Conservation (phyloP, 2,888 invertebrate genomes). For the Drosophila birchii region DNA sequence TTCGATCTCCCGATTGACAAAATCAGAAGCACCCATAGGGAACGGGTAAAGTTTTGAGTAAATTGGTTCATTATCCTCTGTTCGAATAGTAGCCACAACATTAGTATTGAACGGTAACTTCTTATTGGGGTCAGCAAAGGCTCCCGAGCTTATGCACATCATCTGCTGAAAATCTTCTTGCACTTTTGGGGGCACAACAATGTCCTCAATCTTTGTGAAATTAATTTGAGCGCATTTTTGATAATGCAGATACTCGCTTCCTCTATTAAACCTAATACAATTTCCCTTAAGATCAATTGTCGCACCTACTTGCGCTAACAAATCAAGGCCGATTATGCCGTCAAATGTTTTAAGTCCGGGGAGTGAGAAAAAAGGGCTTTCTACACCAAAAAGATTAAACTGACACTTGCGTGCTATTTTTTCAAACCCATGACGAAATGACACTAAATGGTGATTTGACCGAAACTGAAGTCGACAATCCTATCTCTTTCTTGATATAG, state of each 20-base stretch:
- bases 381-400: not conserved
- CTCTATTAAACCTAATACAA: not conserved
- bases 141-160: not conserved
- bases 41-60: too few species aligned
- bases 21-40: too few species aligned
- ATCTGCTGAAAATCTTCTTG: not conserved
- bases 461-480: not conserved
- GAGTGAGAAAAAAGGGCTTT: conserved; percentile 1
- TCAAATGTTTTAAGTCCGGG: not conserved
- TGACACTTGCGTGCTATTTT: not conserved
- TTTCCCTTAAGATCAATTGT: conserved; percentile 1
- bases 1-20: too few species aligned
- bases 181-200: not conserved
- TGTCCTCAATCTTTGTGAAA: too few species aligned
- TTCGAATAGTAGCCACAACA: too few species aligned
- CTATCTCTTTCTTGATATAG: conserved; percentile 4
- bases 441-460: conserved; percentile 2
- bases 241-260: not conserved
- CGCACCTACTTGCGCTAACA: not conserved
- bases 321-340: conserved; percentile 3
- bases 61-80: too few species aligned
- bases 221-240: not conserved
- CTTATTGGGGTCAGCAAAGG: not conserved
- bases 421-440: conserved; percentile 4
- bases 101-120: too few species aligned